Evolutionary conservation across 2,797 vertebrate species (phyloP), one percentile per base, ranked within the genome.

Genomic region (Sarcoramphus papa): DNA sequence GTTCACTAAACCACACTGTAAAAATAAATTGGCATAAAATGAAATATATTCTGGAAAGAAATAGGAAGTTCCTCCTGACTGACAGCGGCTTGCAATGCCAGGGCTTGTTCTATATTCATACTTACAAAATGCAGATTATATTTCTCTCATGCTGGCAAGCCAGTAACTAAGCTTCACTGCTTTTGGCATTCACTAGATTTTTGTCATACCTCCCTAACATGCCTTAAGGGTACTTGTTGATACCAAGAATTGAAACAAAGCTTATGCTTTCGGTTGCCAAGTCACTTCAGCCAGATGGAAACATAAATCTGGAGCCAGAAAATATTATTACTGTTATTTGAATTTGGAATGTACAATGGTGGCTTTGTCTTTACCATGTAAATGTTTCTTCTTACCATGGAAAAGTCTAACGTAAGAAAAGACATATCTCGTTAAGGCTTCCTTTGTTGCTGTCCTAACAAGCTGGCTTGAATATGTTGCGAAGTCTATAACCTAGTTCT

Each of bases 141-240:
- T 93, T 96, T 91, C 81, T 95, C 57, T 96, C 86, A 24, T 91
- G 87, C 88, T 96, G 95, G 96, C 94, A 97, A 96, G 91, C 81
- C 95, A 96, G 65, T 95, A 95, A 80, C 84, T 92, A 92, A 88
- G 86, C 91, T 89, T 96, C 94, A 86, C 81, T 92, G 92, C 57
- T 93, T 90, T 95, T 97, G 96, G 96, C 95, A 96, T 88, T 54
- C 93, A 74, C 84, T 94, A 76, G 67, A 83, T 94, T 96, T 96
- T 97, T 96, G 94, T 97, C 94, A 95, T 97, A 97, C 94, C 93
- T 97, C 95, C 91, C 96, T 97, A 96, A 97, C 95, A 97, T 97
- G 97, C 96, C 96, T 97, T 97, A 92, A 97, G 95, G 96, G 94
- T 95, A 96, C 93, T 96, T 97, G 97, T 96, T 96, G 96, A 96